Evolutionary conservation across 2,113 vertebrate species (phyloP).

Genomic region (Arenaria interpres): DNA sequence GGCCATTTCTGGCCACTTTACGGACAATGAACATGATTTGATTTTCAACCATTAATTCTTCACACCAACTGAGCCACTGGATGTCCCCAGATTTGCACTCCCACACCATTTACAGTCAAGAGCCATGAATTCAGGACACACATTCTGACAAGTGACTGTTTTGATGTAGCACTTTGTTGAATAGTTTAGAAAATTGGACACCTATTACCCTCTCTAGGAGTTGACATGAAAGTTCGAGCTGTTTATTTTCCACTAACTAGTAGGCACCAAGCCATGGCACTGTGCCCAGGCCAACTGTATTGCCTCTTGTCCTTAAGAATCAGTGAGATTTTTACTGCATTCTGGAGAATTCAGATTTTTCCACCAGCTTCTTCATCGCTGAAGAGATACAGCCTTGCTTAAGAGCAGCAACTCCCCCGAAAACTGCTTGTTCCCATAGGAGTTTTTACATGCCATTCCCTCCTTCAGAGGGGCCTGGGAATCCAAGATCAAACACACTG

Average conservation of each 20-base stretch:
- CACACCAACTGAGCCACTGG: not conserved
- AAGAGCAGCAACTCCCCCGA: not conserved
- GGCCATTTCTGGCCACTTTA: not conserved
- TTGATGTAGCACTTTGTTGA: not conserved
- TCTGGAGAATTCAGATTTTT: not conserved
- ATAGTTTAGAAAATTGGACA: not conserved
- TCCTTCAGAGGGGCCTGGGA: not conserved
- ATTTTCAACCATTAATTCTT: not conserved
- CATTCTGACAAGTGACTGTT: not conserved
- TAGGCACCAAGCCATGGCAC: not conserved
- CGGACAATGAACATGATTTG: not conserved
- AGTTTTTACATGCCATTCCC: not conserved
- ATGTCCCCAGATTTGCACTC: not conserved
- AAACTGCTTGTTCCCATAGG: not conserved
- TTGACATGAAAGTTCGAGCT: not conserved
- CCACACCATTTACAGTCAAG: not conserved
- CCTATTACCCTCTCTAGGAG: not conserved
- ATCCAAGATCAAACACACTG: not conserved
- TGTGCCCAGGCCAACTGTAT: not conserved
- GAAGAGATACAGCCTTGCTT: not conserved
- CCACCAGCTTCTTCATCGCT: not conserved
- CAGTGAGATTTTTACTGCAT: not conserved
- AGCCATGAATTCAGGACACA: not conserved
- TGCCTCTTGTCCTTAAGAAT: accelerated
- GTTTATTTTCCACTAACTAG: not conserved